Base-by-base conservation (phyloP, 2,113 vertebrate genomes). In the Mungos mungo region DNA sequence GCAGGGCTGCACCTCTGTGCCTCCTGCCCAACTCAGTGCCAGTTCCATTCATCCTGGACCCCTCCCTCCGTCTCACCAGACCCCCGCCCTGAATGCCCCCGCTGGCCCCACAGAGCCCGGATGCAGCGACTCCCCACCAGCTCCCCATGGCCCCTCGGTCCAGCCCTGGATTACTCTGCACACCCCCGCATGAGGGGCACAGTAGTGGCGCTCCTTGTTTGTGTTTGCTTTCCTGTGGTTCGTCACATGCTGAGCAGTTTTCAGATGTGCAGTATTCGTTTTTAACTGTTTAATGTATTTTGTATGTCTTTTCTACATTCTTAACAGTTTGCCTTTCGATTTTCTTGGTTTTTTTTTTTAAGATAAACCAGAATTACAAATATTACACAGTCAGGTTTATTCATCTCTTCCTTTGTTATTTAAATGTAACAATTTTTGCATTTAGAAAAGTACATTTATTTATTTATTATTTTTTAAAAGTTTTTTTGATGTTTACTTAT, bases 61-160 rank as follows among this genome's bases (percentile, higher is more conserved):
- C 33, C 3, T 13, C 77, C 1, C 1, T 29, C 60, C 4, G 4
- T 19, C 2, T 14, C 10, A 7, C 7, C 3, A 1, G 21, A 5
- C 25, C 52, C 38, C 21, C 3, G 0, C 29, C 35, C 1, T 5
- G 38, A 45, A 0, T 19, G 1, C 16, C 15, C 38, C 57, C 7
- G 1, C 23, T 0, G 8, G 2, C 15, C 29, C 23, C 0, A 0
- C 60, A 63, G 5, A 47, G 35, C 41, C 50, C 5, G 0, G 27
- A 10, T 7, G 7, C 9, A 14, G 0, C 15, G 6, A 0, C 47
- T 52, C 18, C 35, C 38, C 9, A 6, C 1, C 2, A 0, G 8
- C 9, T 41, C n/a, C 50, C 21, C 8, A 0, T 3, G 19, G 25
- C 45, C 41, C 12, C 35, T 0, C 0, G 23, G 66, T 7, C 60